These are phyloP conservation scores for Morus bassanus DNA, from an alignment of 2,797 vertebrate species.

Conservation along the genomic window DNA sequence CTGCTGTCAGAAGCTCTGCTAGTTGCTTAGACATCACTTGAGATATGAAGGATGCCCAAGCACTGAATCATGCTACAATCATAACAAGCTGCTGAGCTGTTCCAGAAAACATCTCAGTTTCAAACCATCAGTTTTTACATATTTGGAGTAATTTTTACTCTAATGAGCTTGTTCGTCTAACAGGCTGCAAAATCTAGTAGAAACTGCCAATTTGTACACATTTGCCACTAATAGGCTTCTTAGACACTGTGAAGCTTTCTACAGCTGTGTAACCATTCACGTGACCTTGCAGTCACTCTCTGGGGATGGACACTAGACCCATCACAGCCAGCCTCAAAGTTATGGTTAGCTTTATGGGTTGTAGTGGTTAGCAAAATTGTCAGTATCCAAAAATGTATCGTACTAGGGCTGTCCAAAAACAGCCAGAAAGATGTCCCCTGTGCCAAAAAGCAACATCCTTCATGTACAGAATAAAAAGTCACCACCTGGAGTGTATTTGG, in stretches of 20 bases:
- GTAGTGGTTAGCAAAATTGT: background rate
- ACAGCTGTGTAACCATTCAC: background rate
- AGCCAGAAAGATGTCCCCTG: background rate
- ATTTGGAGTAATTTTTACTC: constrained; percentile 42
- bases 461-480: background rate
- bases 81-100: background rate
- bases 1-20: background rate
- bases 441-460: background rate
- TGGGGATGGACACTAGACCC: background rate
- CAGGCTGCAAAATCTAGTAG: constrained; percentile 31
- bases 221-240: constrained; percentile 14
- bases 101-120: constrained; percentile 18
- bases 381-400: background rate
- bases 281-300: background rate
- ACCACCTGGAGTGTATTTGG: background rate
- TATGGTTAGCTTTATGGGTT: background rate
- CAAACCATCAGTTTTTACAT: constrained; percentile 41
- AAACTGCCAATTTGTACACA: constrained; percentile 13
- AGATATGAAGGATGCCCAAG: background rate
- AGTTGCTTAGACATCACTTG: background rate
- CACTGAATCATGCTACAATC: constrained; percentile 20
- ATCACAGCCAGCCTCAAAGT: background rate
- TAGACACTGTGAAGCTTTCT: background rate
- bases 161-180: background rate
- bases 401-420: background rate